Evolutionary conservation across 1,140 invertebrate species (phyloP).

Genomic region (Zaprionus ornatus): DNA sequence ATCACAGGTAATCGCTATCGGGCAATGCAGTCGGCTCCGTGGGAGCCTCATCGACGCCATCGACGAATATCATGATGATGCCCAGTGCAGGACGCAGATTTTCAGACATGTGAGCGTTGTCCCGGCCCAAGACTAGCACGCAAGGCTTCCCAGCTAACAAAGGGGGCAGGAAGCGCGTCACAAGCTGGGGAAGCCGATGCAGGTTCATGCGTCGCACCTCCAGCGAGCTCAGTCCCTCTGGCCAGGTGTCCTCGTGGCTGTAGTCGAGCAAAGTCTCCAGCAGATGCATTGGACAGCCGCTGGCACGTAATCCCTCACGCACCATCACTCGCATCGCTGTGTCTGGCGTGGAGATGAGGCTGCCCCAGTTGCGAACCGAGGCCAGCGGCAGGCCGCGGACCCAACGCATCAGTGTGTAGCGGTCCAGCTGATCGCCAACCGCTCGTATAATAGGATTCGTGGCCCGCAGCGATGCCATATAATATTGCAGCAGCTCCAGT

Average conservation of each 20-base stretch:
- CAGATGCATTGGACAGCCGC: conserved; percentile 59
- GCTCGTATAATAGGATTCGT: conserved; percentile 56
- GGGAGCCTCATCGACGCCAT: conserved; percentile 52
- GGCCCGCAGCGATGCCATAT: conserved; percentile 52
- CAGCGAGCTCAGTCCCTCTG: conserved; percentile 47
- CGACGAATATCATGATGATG: conserved; percentile 61
- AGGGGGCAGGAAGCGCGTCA: conserved; percentile 43
- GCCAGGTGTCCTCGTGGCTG: conserved; percentile 65
- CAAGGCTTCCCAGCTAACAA: conserved; percentile 43
- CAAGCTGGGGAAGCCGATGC: conserved; percentile 34
- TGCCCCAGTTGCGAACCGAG: conserved; percentile 54
- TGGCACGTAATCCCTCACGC: conserved; percentile 40
- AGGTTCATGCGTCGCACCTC: conserved; percentile 50
- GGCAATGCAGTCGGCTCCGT: neutral
- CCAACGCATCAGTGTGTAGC: conserved; percentile 62
- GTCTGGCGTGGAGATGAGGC: conserved; percentile 64
- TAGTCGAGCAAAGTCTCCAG: conserved; percentile 55
- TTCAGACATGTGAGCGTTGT: conserved; percentile 65
- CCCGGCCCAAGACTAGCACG: conserved; percentile 46
- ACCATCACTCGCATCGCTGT: conserved; percentile 47
- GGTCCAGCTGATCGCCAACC: conserved; percentile 60
- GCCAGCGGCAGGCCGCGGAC: conserved; percentile 33
- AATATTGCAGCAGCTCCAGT: conserved; percentile 62
- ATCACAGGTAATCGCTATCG: neutral
- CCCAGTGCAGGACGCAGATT: conserved; percentile 53